Evolutionary conservation across 2,888 invertebrate species (phyloP).

Genomic region (Aethes cnicana): DNA sequence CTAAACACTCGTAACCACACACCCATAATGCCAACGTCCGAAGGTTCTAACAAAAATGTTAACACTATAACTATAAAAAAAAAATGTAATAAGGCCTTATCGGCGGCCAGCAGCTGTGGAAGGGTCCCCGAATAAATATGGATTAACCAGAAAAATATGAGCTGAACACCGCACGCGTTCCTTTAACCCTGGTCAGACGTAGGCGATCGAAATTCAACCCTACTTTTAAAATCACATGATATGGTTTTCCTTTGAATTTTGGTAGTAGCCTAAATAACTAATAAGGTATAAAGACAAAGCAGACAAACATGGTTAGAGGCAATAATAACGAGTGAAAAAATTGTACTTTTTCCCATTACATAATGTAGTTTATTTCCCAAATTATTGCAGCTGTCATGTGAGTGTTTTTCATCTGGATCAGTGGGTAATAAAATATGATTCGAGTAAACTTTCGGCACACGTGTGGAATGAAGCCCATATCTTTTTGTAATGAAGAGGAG

Average conservation of each 20-base stretch:
- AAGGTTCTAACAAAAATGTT: conserved; percentile 49
- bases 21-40: conserved; percentile 6
- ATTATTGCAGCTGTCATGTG: no score
- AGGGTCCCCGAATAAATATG: conserved; percentile 75
- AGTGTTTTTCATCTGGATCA: background rate
- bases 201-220: conserved; percentile 5
- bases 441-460: no score
- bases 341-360: background rate
- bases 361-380: no score
- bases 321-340: conserved; percentile 7
- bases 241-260: conserved; percentile 1
- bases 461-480: no score
- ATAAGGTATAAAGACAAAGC: background rate
- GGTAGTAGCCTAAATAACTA: background rate
- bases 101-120: conserved; percentile 55
- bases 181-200: conserved; percentile 38
- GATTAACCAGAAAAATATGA: conserved; percentile 71
- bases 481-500: no score
- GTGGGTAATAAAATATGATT: background rate
- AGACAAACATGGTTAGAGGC: conserved; percentile 7
- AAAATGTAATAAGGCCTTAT: conserved; percentile 48
- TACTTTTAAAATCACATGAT: background rate
- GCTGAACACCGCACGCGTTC: conserved; percentile 49
- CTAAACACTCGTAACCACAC: conserved; percentile 27
- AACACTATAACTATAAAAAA: conserved; percentile 61